Conservation (phyloP, 2,888 invertebrate species). For the Hydrotaea cyrtoneurina region DNA sequence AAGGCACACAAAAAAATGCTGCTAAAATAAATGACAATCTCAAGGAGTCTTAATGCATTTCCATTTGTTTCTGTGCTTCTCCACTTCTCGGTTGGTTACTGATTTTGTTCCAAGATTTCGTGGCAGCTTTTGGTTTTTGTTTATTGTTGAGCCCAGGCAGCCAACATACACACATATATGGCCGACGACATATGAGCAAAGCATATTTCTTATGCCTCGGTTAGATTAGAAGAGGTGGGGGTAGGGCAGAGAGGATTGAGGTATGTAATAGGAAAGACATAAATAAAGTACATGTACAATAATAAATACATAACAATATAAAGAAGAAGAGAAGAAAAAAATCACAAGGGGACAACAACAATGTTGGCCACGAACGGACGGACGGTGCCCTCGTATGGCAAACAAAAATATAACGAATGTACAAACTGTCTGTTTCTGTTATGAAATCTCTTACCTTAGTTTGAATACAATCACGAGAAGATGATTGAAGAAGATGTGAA, state of each 20-base stretch:
- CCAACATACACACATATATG: too few species aligned
- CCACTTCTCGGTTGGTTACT: neutral
- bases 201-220: slow-evolving; percentile 39
- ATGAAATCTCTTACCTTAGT: slow-evolving; percentile 73
- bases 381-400: neutral
- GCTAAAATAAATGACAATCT: slow-evolving; percentile 35
- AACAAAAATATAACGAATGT: slow-evolving; percentile 69
- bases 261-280: slow-evolving; percentile 46
- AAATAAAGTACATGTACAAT: slow-evolving; percentile 12
- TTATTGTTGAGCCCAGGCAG: neutral
- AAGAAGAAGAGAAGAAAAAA: too few species aligned
- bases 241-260: neutral
- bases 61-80: slow-evolving; percentile 25
- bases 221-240: slow-evolving; percentile 9
- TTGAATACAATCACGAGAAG: slow-evolving; percentile 75
- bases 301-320: slow-evolving; percentile 14
- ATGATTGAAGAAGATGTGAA: slow-evolving; percentile 67
- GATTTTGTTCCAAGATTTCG: slow-evolving; percentile 17
- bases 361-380: neutral
- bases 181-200: slow-evolving; percentile 10
- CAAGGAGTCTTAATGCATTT: slow-evolving; percentile 16
- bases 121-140: neutral
- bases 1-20: slow-evolving; percentile 23
- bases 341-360: slow-evolving; percentile 25
- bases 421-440: slow-evolving; percentile 44